Conservation (phyloP, 2,888 invertebrate species). For the Lithophane ornitopus region DNA sequence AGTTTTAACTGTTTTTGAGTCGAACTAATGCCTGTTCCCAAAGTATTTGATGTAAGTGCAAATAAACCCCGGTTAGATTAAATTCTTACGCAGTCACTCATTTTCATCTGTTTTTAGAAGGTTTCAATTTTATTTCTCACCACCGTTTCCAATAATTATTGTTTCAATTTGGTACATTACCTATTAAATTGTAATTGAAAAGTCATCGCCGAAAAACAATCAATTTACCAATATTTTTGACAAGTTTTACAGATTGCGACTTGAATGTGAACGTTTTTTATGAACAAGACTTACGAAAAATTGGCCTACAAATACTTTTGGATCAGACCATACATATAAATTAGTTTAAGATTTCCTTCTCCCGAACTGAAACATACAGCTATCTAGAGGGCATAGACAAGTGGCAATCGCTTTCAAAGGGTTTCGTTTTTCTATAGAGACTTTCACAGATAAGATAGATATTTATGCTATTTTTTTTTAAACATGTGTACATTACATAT, state of each 20-base stretch:
- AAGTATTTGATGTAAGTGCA: not conserved
- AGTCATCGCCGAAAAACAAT: not conserved
- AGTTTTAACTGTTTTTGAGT: not conserved
- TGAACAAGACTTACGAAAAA: too few species aligned
- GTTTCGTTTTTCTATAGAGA: not conserved
- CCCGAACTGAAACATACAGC: not conserved
- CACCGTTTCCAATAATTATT: not conserved
- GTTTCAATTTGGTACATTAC: not conserved
- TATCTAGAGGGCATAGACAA: not conserved
- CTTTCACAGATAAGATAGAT: too few species aligned
- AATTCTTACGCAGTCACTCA: too few species aligned
- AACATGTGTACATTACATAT: too few species aligned
- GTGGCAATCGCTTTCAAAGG: not conserved
- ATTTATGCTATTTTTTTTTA: too few species aligned
- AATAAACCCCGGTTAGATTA: not conserved
- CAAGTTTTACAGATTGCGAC: too few species aligned
- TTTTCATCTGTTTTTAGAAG: too few species aligned
- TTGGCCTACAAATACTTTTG: not conserved
- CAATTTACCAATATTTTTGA: too few species aligned
- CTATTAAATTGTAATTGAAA: not conserved
- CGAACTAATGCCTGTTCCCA: not conserved
- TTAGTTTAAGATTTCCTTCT: not conserved
- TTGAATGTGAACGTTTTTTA: too few species aligned
- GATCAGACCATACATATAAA: not conserved
- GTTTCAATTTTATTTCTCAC: not conserved